Evolutionary conservation across 2,113 vertebrate genomes (phyloP).

Genomic region (Motacilla tschutschensis): DNA sequence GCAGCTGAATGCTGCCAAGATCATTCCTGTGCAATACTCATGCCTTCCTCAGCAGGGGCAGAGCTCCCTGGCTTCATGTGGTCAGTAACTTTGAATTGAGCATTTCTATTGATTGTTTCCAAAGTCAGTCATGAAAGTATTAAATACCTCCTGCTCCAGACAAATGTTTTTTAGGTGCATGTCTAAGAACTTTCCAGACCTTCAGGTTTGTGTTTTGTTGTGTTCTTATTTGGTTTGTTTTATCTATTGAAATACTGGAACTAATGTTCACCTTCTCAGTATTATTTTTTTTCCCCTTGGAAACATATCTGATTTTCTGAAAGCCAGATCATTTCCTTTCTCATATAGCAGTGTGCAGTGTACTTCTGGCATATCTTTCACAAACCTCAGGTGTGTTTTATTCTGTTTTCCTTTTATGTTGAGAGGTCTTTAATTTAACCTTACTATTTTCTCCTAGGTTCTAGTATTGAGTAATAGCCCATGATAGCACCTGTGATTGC

Average conservation of each 20-base stretch:
- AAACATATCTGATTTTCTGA: background rate
- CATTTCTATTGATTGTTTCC: background rate
- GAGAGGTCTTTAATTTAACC: background rate
- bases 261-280: background rate
- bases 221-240: background rate
- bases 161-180: background rate
- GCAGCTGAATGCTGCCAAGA: background rate
- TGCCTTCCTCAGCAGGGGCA: background rate
- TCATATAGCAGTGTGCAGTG: background rate
- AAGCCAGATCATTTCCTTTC: background rate
- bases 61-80: rapidly evolving
- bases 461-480: background rate
- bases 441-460: background rate
- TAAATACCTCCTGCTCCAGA: background rate
- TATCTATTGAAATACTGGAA: background rate
- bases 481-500: background rate
- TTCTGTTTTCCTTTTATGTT: background rate
- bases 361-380: background rate
- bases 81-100: background rate
- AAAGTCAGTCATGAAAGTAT: background rate
- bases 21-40: background rate
- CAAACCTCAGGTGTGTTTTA: background rate
- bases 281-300: background rate
- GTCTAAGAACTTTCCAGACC: background rate
- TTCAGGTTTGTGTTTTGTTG: background rate